Conservation (phyloP, 2,888 invertebrate genomes). For the Papilio demoleus region DNA sequence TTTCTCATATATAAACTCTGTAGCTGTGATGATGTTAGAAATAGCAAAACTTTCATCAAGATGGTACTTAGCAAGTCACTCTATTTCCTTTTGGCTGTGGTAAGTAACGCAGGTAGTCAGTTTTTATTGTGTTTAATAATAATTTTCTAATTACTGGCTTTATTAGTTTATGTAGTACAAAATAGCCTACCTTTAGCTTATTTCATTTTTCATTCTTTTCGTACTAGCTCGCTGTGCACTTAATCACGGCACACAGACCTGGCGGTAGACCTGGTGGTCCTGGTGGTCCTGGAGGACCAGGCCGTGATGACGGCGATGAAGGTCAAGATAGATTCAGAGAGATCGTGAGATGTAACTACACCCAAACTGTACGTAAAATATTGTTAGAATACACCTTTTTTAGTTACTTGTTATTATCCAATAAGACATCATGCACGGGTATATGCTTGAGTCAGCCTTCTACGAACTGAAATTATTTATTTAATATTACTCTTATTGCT, state of each 20-base stretch:
- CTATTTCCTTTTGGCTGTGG: constrained; percentile 29
- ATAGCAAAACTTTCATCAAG: background rate
- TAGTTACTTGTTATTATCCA: background rate
- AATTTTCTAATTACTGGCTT: background rate
- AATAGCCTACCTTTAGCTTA: background rate
- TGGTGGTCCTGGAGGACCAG: background rate
- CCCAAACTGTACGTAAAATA: constrained; percentile 4
- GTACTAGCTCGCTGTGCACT: constrained; percentile 19
- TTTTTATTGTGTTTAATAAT: background rate
- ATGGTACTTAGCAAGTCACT: constrained; percentile 25
- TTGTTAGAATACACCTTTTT: background rate
- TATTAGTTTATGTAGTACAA: background rate
- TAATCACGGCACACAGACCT: constrained; percentile 30
- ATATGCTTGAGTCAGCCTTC: background rate
- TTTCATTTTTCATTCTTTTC: background rate
- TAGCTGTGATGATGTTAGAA: background rate
- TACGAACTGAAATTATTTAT: background rate
- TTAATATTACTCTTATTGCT: too few species aligned
- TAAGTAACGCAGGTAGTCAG: constrained; percentile 15
- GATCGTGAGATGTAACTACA: constrained; percentile 35
- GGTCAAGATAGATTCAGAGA: constrained; percentile 6
- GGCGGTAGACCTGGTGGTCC: background rate
- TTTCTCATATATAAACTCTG: constrained; percentile 30
- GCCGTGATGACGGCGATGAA: background rate
- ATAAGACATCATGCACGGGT: background rate